These are phyloP conservation scores for Omphaloscelis lunosa DNA, from an alignment of 2,888 invertebrate genomes.

Conservation along the genomic window DNA sequence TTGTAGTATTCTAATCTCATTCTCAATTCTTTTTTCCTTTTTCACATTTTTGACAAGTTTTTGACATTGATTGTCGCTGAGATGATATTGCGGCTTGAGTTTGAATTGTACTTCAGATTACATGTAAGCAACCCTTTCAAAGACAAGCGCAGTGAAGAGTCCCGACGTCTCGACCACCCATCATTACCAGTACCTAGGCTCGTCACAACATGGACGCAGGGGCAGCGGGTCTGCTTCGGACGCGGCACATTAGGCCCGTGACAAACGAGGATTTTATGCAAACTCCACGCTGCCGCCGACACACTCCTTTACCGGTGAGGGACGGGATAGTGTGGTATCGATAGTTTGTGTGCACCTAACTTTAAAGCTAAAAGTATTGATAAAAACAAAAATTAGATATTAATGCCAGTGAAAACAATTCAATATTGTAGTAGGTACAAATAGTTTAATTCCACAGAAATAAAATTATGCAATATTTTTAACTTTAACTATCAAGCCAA, in stretches of 20 bases:
- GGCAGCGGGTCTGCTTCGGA: constrained; percentile 76
- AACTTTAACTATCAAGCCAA: constrained; percentile 53
- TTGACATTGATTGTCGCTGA: not conserved
- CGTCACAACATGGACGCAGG: constrained; percentile 55
- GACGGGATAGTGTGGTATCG: constrained; percentile 46
- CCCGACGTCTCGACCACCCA: constrained; percentile 26
- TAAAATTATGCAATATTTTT: not conserved
- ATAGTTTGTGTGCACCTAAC: constrained; percentile 27
- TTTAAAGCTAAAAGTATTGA: not conserved
- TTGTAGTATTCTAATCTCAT: not conserved
- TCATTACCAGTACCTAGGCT: constrained; percentile 47
- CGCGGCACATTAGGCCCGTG: constrained; percentile 85
- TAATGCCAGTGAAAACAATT: no score
- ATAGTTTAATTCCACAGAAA: constrained; percentile 1
- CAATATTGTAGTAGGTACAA: not conserved
- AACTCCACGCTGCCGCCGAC: constrained; percentile 80
- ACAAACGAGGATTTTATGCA: constrained; percentile 90
- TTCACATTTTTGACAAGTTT: not conserved
- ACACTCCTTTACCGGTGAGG: constrained; percentile 81
- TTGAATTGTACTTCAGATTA: not conserved
- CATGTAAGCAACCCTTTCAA: not conserved
- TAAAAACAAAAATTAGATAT: not conserved
- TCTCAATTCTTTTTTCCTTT: not conserved
- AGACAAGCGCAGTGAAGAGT: constrained; percentile 22
- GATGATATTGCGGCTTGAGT: not conserved